These are phyloP conservation scores for Nannospalax galili DNA, from an alignment of 2,113 vertebrate species.

Conservation along the genomic window DNA sequence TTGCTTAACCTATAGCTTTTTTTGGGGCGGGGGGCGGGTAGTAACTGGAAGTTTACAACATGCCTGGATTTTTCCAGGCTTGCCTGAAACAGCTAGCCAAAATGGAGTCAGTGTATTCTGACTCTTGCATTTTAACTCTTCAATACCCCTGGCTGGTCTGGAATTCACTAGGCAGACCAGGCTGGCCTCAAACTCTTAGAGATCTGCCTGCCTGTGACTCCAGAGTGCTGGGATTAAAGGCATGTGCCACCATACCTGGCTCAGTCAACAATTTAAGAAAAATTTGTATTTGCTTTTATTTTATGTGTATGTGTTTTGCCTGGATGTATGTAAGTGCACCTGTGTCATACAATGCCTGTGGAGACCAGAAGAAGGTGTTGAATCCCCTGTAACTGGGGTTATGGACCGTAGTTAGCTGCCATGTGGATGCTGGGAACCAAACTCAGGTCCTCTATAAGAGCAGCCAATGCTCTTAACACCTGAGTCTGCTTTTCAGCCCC, in stretches of 20 bases:
- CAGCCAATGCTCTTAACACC: not conserved
- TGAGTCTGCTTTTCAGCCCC: not conserved
- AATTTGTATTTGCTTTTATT: not conserved
- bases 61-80: no score
- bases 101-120: no score
- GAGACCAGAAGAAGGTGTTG: not conserved
- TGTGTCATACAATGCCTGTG: no score
- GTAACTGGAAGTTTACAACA: no score
- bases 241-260: not conserved
- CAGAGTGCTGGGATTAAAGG: not conserved
- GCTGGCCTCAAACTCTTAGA: not conserved
- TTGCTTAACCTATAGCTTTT: no score
- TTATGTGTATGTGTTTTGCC: not conserved
- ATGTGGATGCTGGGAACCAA: not conserved
- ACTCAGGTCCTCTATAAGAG: no score
- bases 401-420: no score
- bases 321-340: not conserved
- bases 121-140: no score
- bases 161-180: not conserved
- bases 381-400: not conserved
- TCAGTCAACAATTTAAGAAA: not conserved
- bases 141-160: not conserved
- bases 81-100: no score
- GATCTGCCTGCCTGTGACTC: not conserved
- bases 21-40: no score